Evolutionary conservation across 2,888 invertebrate species (phyloP).

Genomic region (Sarcophaga variegata): DNA sequence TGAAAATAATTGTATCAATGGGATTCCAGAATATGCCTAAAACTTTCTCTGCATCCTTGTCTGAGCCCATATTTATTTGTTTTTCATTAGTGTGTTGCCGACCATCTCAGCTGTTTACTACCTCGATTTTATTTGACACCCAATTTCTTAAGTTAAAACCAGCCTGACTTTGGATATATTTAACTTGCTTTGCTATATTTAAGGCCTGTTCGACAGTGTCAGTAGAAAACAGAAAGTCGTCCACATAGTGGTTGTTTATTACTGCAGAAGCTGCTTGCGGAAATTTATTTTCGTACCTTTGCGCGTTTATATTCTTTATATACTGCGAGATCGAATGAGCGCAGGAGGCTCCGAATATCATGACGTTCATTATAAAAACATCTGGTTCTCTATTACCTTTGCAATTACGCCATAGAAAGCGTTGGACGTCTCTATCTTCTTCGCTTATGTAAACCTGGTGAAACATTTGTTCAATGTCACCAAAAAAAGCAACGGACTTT

Average conservation of each 20-base stretch:
- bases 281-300: too few species aligned
- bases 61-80: constrained; percentile 9
- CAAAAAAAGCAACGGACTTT: constrained; percentile 30
- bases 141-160: constrained; percentile 69
- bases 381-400: constrained; percentile 1
- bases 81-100: neutral
- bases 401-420: neutral
- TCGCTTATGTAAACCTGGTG: constrained; percentile 11
- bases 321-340: constrained; percentile 7
- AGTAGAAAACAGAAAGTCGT: constrained; percentile 72
- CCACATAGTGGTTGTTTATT: constrained; percentile 71
- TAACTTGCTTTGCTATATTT: constrained; percentile 47
- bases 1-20: constrained; percentile 28
- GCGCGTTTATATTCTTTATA: neutral
- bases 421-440: constrained; percentile 36
- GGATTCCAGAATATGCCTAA: constrained; percentile 56
- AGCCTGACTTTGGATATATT: constrained; percentile 41
- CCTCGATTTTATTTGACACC: constrained; percentile 69
- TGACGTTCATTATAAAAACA: constrained; percentile 3
- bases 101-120: constrained; percentile 5
- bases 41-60: constrained; percentile 34
- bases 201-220: constrained; percentile 68
- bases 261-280: constrained; percentile 9
- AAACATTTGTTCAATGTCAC: constrained; percentile 2
- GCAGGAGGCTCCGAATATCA: constrained; percentile 10